Evolutionary conservation across 2,113 vertebrate species (phyloP), one percentile per base, ranked within the genome.

Genomic region (Aramus guarauna): DNA sequence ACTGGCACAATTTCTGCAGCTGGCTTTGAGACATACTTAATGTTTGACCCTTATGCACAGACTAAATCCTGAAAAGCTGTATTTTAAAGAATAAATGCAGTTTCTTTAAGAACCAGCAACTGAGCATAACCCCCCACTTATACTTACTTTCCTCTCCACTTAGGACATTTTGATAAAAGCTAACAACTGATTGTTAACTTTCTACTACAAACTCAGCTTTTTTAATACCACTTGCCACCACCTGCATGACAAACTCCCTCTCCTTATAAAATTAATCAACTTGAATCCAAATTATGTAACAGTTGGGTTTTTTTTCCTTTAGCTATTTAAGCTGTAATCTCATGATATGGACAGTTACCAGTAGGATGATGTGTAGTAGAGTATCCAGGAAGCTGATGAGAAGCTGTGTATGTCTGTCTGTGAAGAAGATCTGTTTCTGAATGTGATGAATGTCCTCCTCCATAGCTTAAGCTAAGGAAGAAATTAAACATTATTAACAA

Each of bases 341-440:
- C 39, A 92, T 15, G 39, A 60, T 8, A 91, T 7, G 48, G 86
- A 91, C 39, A 94, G 67, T 97, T 98, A 99, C 99, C 99, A 97
- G 99, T 94, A 96, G 99, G 96, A 96, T 99, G 98, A 94, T 99
- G 98, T 34, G 99, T 97, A 88, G 99, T 58, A 95, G 99, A 98
- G 94, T 99, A 99, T 94, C 98, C 99, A 96, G 99, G 98, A 96
- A 99, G 98, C 97, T 99, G 99, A 97, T 99, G 99, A 94, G 98
- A 98, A 90, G 99, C 98, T 94, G 98, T 97, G 91, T 99, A 99
- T 88, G 98, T 98, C 97, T 99, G 99, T 96, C 99, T 98, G 96
- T 99, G 99, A 96, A 99, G 98, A 96, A 99, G 98, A 95, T 99
- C 99, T 77, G 99, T 97, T 98, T 99, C 99, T 92, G 99, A 98